Evolutionary conservation across 2,888 invertebrate genomes (phyloP).

Genomic region (Schizotus pectinicornis): DNA sequence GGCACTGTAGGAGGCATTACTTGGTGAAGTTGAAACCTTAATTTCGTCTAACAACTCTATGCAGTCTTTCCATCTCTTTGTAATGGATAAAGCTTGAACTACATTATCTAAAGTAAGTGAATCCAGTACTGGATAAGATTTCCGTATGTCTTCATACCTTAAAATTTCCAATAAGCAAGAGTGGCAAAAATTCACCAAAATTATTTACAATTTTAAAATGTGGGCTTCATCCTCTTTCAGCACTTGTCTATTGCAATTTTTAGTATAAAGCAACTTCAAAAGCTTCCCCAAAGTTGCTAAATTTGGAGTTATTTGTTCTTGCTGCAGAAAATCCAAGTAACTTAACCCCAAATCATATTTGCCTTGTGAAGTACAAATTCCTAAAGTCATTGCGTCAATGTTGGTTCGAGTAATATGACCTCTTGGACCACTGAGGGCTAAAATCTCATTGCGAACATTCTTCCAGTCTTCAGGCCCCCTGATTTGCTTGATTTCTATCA

Average conservation of each 20-base stretch:
- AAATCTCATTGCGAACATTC: conserved; percentile 56
- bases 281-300: conserved; percentile 66
- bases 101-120: conserved; percentile 65
- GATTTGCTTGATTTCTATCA: conserved; percentile 28
- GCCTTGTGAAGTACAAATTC: conserved; percentile 58
- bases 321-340: conserved; percentile 65
- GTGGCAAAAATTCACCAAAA: background rate
- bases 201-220: conserved; percentile 62
- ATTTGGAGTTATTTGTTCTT: conserved; percentile 61
- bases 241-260: conserved; percentile 51
- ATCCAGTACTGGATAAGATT: conserved; percentile 67
- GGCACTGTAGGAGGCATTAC: conserved; percentile 56
- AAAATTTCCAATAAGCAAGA: conserved; percentile 20
- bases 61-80: conserved; percentile 69
- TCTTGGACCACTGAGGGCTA: conserved; percentile 45
- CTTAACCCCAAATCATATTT: conserved; percentile 63
- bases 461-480: conserved; percentile 38
- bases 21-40: conserved; percentile 47
- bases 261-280: conserved; percentile 61
- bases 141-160: conserved; percentile 55
- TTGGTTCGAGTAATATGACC: conserved; percentile 60
- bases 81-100: conserved; percentile 68
- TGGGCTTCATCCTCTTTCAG: conserved; percentile 61
- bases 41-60: conserved; percentile 67
- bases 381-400: conserved; percentile 67